Evolutionary conservation across 1,140 invertebrate species (phyloP), one percentile per base, ranked within the genome.

Genomic region (Lepidurus couesii): DNA sequence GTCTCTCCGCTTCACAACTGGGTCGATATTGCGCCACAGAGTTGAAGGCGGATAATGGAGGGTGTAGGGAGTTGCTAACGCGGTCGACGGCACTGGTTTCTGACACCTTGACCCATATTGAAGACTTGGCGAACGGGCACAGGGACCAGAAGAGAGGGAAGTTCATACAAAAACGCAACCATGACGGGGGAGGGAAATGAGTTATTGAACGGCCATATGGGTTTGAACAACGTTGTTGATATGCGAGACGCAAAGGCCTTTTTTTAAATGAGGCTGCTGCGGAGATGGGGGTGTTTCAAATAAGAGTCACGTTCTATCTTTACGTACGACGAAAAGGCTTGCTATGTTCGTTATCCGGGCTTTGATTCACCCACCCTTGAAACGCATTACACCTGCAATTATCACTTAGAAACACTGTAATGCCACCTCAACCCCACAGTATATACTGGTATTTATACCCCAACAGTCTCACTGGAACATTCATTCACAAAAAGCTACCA

Each of bases 51-150:
- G 53, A 16, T 13, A 65, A 65, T 65, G 53, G 53, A 65, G 53
- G 16, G 53, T 21, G 21, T 65, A 21, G 21, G 53, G 21, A 65
- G 53, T 65, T 65, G 53, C 53, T 65, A 65, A 65, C 53, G 53
- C 21, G 53, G n/a, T 65, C 53, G 53, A 65, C 53, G 16, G 53
- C 53, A 65, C 21, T 65, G 53, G 16, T 65, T 65, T 65, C 53
- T 65, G 53, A 65, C 53, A 65, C 53, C 53, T 65, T 65, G 53
- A 65, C 53, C 53, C 53, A 65, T 65, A 65, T 65, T 65, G 53
- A 65, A 65, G 21, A 65, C 53, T 65, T 3, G 53, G 53, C 53
- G 21, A 47, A 65, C 21, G 53, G 53, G 13, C 53, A 21, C 16
- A 65, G 53, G 9, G 53, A 65, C 53, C 21, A 6, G 53, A 65